Percentiles rank a stretch among this genome's conserved stretches.
phyloP scores from a whole-genome alignment of 1,140 invertebrate genomes.

The Gryon sp. region DNA sequence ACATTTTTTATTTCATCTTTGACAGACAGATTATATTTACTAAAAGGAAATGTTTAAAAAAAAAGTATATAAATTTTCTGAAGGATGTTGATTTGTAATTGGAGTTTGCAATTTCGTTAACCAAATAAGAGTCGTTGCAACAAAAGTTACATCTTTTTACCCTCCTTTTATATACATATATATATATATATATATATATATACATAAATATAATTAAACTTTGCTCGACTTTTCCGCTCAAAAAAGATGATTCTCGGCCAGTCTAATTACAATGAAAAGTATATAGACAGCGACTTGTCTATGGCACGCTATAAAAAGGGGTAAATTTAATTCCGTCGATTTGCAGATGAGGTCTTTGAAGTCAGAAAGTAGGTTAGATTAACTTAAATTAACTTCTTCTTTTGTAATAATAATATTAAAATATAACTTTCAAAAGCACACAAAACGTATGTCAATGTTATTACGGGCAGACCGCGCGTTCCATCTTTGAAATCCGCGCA shows the following conservation, averaged over 20 bases:
- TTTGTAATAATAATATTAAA: constrained; percentile 55
- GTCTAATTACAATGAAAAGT: constrained; percentile 48
- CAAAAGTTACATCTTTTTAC: constrained; percentile 24
- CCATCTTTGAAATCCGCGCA: constrained; percentile 36
- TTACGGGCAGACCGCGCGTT: constrained; percentile 15
- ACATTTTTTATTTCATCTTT: too few relatives aligned
- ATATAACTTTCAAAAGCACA: constrained; percentile 41
- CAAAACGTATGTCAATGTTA: constrained; percentile 49
- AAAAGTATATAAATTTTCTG: too few relatives aligned
- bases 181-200: too few relatives aligned
- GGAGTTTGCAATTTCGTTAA: constrained; percentile 51
- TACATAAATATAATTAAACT: background rate
- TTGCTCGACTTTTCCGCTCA: constrained; percentile 2
- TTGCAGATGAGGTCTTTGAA: constrained; percentile 42
- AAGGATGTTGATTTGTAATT: constrained; percentile 48
- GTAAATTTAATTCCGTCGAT: constrained; percentile 49
- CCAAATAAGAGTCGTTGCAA: constrained; percentile 23
- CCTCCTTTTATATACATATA: too few relatives aligned
- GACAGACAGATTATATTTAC: too few relatives aligned
- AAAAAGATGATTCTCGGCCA: constrained; percentile 19
- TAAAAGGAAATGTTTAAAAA: too few relatives aligned
- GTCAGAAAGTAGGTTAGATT: constrained; percentile 40
- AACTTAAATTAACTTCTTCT: constrained; percentile 52
- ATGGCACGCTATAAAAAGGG: constrained; percentile 43
- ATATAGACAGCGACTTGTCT: constrained; percentile 32